Percentiles rank a stretch among this genome's conserved stretches.
Conservation (phyloP, 2,888 invertebrate genomes). For the Ashinkailepas kermadecensis region DNA sequence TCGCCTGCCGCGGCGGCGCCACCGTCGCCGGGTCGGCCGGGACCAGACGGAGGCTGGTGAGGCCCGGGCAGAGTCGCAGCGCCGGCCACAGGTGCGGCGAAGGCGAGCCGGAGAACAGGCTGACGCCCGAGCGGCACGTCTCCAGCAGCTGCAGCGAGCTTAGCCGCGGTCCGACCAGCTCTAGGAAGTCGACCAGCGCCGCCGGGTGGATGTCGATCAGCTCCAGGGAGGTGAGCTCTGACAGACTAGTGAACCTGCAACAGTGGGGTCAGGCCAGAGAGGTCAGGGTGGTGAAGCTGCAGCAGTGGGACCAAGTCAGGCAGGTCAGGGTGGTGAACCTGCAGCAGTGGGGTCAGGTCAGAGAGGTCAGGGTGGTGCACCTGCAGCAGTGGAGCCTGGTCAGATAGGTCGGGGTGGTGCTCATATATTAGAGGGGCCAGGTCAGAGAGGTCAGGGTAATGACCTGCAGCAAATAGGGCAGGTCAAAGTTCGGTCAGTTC, state of each 20-base stretch:
- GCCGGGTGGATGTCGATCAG: slow-evolving; percentile 11
- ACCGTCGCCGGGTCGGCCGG: not conserved
- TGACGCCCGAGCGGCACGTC: not conserved
- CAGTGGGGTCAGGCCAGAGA: not conserved
- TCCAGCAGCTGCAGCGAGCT: not conserved
- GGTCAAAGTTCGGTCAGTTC: not conserved
- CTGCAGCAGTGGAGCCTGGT: too few relatives aligned
- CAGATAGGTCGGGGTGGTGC: too few relatives aligned
- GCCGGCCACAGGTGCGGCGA: not conserved
- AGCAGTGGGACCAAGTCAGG: not conserved
- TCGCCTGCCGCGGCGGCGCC: not conserved
- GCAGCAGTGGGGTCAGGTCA: not conserved
- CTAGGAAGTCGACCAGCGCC: slow-evolving; percentile 2
- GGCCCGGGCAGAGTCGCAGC: not conserved
- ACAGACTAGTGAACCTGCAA: not conserved
- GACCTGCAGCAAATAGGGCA: not conserved
- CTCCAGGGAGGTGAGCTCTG: not conserved
- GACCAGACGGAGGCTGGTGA: not conserved
- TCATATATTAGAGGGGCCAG: too few relatives aligned
- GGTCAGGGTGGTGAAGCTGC: not conserved
- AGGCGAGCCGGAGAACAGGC: not conserved
- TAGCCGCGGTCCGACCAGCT: not conserved
- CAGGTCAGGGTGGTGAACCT: not conserved
- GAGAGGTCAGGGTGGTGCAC: too few relatives aligned
- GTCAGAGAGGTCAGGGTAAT: not conserved